phyloP scores from a whole-genome alignment of 2,888 invertebrate genomes.

The Girardia tigrina region DNA sequence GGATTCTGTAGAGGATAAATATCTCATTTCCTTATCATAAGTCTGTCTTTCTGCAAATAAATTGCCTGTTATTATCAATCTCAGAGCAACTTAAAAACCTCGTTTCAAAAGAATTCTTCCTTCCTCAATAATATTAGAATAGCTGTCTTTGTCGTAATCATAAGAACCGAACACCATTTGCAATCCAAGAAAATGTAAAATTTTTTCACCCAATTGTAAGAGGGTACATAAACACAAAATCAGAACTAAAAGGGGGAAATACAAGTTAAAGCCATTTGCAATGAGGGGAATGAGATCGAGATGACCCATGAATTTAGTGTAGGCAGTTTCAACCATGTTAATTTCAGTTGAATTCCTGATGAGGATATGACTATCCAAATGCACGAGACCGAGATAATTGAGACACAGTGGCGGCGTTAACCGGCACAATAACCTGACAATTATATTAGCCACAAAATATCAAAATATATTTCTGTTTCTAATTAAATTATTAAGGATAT shows the following conservation, averaged over 20 bases:
- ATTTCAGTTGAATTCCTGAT: constrained; percentile 38
- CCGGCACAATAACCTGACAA: constrained; percentile 72
- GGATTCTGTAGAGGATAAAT: background rate
- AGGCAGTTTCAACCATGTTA: constrained; percentile 62
- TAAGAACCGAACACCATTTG: constrained; percentile 21
- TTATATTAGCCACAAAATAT: too few relatives aligned
- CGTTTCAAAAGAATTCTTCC: constrained; percentile 15
- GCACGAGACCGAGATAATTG: constrained; percentile 88
- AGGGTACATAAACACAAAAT: constrained; percentile 81
- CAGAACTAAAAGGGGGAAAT: constrained; percentile 91
- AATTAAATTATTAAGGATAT: too few relatives aligned
- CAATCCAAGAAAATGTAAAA: constrained; percentile 66
- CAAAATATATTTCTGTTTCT: too few relatives aligned
- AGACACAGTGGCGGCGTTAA: constrained; percentile 93
- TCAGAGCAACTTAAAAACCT: too few relatives aligned
- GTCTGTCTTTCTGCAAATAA: background rate
- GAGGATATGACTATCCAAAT: constrained; percentile 85
- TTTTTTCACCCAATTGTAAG: constrained; percentile 75
- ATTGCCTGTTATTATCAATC: background rate
- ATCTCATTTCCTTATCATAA: background rate
- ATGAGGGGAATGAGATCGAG: constrained; percentile 94
- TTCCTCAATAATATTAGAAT: background rate
- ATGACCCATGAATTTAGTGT: constrained; percentile 94
- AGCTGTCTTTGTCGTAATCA: background rate
- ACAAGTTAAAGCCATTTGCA: constrained; percentile 92